These are phyloP conservation scores for Venturia canescens DNA, from an alignment of 1,140 invertebrate species.

Conservation along the genomic window DNA sequence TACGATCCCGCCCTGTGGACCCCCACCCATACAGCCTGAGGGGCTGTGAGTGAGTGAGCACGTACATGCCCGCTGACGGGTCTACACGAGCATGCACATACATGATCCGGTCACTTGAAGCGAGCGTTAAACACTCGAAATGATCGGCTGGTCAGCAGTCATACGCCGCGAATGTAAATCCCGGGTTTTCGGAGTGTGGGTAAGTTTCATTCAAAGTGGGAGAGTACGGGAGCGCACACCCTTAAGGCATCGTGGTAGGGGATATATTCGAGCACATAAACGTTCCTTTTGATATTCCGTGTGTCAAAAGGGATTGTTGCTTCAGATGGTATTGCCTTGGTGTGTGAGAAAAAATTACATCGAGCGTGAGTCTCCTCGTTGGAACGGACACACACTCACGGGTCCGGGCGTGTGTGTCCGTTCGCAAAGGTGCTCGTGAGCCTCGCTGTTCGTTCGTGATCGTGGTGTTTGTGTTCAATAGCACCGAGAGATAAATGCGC, in stretches of 20 bases:
- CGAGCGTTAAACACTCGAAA: constrained; percentile 23
- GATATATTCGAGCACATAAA: constrained; percentile 14
- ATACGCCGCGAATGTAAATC: constrained; percentile 13
- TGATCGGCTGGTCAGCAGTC: constrained; percentile 7
- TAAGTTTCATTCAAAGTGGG: constrained; percentile 17
- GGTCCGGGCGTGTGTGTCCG: neutral
- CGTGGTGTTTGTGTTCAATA: neutral
- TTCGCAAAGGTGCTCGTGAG: neutral
- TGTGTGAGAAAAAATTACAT: neutral
- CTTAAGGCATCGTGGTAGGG: neutral
- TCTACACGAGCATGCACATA: constrained; percentile 4
- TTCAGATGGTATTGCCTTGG: neutral
- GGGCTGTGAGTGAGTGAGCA: neutral
- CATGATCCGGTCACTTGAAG: neutral
- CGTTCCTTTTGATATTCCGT: constrained; percentile 29
- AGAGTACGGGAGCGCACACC: constrained; percentile 26
- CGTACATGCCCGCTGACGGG: neutral
- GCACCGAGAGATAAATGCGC: neutral
- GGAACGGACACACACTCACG: too few species aligned
- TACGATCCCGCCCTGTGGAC: constrained; percentile 50
- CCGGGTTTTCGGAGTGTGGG: neutral
- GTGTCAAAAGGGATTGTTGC: constrained; percentile 2
- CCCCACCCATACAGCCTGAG: constrained; percentile 45
- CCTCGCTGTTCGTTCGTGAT: neutral
- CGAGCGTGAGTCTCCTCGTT: neutral